Conservation (phyloP, 2,113 vertebrate genomes). For the Struthio camelus region DNA sequence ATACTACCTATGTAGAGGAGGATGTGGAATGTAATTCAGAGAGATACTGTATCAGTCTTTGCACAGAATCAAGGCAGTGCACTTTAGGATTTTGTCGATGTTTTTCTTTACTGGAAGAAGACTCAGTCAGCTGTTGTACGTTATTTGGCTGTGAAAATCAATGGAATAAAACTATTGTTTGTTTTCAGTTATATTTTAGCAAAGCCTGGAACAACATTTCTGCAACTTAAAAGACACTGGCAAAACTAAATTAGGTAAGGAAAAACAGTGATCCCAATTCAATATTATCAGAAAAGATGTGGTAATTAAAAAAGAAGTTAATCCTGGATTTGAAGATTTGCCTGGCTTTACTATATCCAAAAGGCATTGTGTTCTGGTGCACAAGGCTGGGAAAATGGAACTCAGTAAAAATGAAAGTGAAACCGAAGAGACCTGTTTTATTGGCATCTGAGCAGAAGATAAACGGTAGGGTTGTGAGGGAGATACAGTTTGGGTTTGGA, state of each 20-base stretch:
- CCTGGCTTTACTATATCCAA: background rate
- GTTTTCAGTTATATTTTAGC: background rate
- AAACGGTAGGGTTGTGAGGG: background rate
- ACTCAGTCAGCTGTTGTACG: background rate
- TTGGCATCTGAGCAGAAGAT: background rate
- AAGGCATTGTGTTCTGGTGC: background rate
- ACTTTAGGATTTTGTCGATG: background rate
- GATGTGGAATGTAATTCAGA: background rate
- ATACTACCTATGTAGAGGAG: background rate
- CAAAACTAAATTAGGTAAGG: background rate
- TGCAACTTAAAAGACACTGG: background rate
- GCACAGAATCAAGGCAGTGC: background rate
- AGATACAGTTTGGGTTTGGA: background rate
- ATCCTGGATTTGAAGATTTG: background rate
- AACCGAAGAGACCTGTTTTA: background rate
- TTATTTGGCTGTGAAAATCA: background rate
- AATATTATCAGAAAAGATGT: background rate
- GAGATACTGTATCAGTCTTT: background rate
- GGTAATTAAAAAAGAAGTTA: background rate
- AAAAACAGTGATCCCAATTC: background rate
- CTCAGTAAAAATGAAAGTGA: conserved; percentile 22
- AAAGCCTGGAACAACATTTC: background rate
- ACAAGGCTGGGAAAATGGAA: background rate
- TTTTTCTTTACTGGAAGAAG: background rate
- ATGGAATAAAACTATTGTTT: background rate